These are phyloP conservation scores for Hylyphantes graminicola DNA, from an alignment of 1,140 invertebrate species.

Conservation along the genomic window DNA sequence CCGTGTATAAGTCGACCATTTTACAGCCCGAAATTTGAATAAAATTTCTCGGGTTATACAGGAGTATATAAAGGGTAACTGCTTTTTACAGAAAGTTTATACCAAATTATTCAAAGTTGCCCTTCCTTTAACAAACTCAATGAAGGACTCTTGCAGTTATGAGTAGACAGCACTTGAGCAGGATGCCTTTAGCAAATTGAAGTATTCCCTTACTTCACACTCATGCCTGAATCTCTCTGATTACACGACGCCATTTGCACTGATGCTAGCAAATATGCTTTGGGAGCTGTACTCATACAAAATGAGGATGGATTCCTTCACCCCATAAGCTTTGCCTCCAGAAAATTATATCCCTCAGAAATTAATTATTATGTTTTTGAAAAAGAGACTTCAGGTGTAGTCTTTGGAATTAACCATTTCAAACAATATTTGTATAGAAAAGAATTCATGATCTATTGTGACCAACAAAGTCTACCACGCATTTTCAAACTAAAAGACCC, in stretches of 20 bases:
- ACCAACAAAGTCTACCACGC: background rate
- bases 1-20: conserved; percentile 51
- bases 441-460: conserved; percentile 7
- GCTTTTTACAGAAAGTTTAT: conserved; percentile 70
- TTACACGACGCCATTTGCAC: background rate
- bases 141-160: conserved; percentile 54
- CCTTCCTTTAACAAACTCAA: conserved; percentile 64
- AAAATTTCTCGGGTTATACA: too few relatives aligned
- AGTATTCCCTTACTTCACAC: background rate
- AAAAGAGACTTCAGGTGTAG: background rate
- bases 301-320: background rate
- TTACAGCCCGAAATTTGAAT: conserved; percentile 65
- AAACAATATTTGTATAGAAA: background rate
- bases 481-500: background rate
- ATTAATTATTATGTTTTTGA: background rate
- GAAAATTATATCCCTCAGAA: background rate
- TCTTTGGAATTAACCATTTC: background rate
- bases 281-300: background rate
- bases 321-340: background rate
- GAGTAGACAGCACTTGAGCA: background rate
- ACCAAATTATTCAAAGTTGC: conserved; percentile 65
- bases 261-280: background rate
- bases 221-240: background rate
- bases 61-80: conserved; percentile 69
- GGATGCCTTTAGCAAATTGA: background rate